phyloP scores from a whole-genome alignment of 2,888 invertebrate species.

The Thecophora atra region DNA sequence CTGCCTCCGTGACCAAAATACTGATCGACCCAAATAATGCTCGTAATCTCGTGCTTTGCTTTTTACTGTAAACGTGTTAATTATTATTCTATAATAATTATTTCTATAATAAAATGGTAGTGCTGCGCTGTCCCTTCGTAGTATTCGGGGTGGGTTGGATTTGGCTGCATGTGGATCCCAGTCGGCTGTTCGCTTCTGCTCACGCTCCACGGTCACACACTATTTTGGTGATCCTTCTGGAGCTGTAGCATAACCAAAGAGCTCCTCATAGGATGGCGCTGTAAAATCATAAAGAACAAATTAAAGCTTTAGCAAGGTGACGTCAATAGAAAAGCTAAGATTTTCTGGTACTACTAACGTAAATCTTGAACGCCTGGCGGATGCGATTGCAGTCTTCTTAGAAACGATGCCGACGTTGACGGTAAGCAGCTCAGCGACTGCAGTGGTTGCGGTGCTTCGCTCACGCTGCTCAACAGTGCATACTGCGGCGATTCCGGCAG shows the following conservation, averaged over 20 bases:
- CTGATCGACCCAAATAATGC: neutral
- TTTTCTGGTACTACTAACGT: conserved; percentile 51
- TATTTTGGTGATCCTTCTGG: conserved; percentile 55
- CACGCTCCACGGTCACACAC: conserved; percentile 14
- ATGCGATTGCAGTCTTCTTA: conserved; percentile 41
- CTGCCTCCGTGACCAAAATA: neutral
- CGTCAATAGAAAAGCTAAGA: neutral
- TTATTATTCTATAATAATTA: neutral
- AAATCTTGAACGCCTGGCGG: conserved; percentile 52
- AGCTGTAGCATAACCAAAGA: conserved; percentile 60
- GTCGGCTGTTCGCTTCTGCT: neutral
- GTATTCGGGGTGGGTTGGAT: conserved; percentile 5
- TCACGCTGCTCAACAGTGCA: conserved; percentile 45
- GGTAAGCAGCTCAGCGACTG: conserved; percentile 19
- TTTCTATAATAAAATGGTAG: conserved; percentile 6
- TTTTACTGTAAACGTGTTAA: neutral
- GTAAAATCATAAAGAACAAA: conserved; percentile 34
- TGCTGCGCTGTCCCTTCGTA: conserved; percentile 1
- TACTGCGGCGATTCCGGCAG: conserved; percentile 55
- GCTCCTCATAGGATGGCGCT: conserved; percentile 65
- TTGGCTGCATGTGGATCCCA: conserved; percentile 22
- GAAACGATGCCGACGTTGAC: conserved; percentile 40
- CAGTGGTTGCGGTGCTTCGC: neutral
- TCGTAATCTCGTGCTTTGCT: neutral
- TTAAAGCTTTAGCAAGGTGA: neutral